These are phyloP conservation scores for Heliopora coerulea DNA, from an alignment of 92 coral and sea anemone genomes.

Conservation along the genomic window DNA sequence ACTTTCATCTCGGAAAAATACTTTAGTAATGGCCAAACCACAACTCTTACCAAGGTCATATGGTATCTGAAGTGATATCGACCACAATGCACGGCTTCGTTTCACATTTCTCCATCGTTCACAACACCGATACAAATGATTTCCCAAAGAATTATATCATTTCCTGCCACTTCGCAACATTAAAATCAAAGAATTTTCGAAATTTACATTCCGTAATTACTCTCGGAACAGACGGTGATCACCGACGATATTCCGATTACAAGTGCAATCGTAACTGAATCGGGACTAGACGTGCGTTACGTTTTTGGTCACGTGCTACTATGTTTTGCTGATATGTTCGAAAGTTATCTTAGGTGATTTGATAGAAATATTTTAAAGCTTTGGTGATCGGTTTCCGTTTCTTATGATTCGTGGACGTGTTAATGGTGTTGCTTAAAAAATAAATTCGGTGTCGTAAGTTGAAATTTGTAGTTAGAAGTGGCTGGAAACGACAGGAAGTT, in stretches of 20 bases:
- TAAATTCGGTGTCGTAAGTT: neutral
- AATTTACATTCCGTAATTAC: too few species aligned
- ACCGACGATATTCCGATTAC: too few species aligned
- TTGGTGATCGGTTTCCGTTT: neutral
- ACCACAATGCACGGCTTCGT: slow-evolving; percentile 61
- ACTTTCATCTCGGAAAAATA: too few species aligned
- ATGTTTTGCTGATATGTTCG: slow-evolving; percentile 41
- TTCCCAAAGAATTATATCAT: too few species aligned
- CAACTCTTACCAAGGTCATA: slow-evolving; percentile 82
- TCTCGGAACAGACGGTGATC: too few species aligned
- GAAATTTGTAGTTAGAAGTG: neutral
- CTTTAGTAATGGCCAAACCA: too few species aligned
- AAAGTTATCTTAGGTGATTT: neutral
- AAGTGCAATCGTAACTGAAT: too few species aligned
- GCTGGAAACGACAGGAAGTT: neutral
- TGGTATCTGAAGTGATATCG: slow-evolving; percentile 66
- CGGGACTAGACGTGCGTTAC: neutral
- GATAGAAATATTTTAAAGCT: neutral
- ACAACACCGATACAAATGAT: too few species aligned
- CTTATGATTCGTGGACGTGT: neutral
- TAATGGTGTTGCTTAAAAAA: neutral
- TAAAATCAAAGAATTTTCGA: too few species aligned
- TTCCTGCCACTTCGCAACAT: too few species aligned
- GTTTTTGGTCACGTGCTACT: slow-evolving; percentile 41
- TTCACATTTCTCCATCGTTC: slow-evolving; percentile 47